A percentile compares a stretch with the other conserved stretches of the same genome.
These are phyloP conservation scores for Cyanoramphus novaezelandiae DNA, from an alignment of 2,113 vertebrate genomes.

Conservation along the genomic window DNA sequence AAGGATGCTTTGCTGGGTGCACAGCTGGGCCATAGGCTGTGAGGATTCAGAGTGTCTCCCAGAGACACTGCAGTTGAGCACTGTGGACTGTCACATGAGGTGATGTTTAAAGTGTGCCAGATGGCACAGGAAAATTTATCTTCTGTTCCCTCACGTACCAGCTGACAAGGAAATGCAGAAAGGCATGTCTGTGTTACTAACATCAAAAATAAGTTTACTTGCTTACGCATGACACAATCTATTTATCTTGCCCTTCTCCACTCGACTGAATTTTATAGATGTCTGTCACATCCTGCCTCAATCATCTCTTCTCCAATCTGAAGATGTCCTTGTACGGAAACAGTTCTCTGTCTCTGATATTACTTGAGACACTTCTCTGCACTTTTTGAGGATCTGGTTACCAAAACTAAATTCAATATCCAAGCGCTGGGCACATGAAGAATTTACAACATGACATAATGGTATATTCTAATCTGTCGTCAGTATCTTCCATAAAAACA, in stretches of 20 bases:
- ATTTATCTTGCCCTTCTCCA: not conserved
- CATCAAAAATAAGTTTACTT: not conserved
- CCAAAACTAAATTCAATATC: not conserved
- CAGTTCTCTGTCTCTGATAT: not conserved
- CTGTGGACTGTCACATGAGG: not conserved
- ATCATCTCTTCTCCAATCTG: not conserved
- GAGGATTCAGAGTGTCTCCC: not conserved
- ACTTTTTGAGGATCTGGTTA: not conserved
- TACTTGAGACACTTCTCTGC: not conserved
- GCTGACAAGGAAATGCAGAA: not conserved
- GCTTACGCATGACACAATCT: not conserved
- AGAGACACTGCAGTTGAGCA: not conserved
- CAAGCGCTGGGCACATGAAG: not conserved
- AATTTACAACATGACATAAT: not conserved
- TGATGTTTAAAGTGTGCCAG: not conserved
- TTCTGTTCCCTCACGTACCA: not conserved
- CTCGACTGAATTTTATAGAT: not conserved
- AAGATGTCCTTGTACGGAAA: not conserved
- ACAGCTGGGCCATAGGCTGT: not conserved
- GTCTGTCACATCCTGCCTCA: not conserved
- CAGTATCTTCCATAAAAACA: not conserved
- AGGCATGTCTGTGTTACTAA: not conserved
- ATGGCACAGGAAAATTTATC: not conserved
- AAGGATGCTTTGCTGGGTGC: not conserved
- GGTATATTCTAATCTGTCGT: not conserved